Base-by-base conservation (phyloP, 1,140 invertebrate genomes). In the Wiebesia pumilae region DNA sequence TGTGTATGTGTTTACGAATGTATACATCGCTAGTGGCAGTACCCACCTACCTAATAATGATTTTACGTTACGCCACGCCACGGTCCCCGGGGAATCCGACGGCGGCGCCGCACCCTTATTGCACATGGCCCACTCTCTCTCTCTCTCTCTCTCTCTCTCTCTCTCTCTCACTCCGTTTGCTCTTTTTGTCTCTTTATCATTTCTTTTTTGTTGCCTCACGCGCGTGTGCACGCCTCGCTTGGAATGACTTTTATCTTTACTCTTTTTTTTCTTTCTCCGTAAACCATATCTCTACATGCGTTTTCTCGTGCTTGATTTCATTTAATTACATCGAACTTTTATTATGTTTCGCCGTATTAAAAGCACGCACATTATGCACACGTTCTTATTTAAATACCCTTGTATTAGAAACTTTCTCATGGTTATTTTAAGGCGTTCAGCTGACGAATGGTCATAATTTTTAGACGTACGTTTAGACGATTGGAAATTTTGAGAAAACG, bases 41-140 rank as follows among this genome's bases (percentile, higher is more conserved):
- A 92, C 89, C 92, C 91, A 92, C 89, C 91, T 90, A 92, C 90
- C 92, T 93, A 93, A 94, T 94, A 94, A 94, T 94, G 93, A 93
- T 94, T 94, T 94, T 93, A 94, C 93, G 93, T 93, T 93, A 92
- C 92, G 92, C 92, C 92, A 92, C 89, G 90, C 91, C 89, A 58
- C 24, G 90, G 89, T 93, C 93, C 91, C 93, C 88, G 89, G 93
- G 93, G 93, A 93, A 92, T 91, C 89, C 88, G 80, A 88, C 89
- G 85, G 87, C 90, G 83, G 89, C 91, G 92, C 92, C 92, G 91
- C 93, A 91, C 93, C 93, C 93, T 94, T 91, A 91, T 91, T 93
- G 93, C 93, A 94, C 93, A 93, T 94, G 93, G 93, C 93, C 92
- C 91, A 89, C 88, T 88, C 88, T 77, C 24, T 33, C 65, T 35